phyloP scores from a whole-genome alignment of 2,797 vertebrate species.

The Periophthalmus magnuspinnatus region DNA sequence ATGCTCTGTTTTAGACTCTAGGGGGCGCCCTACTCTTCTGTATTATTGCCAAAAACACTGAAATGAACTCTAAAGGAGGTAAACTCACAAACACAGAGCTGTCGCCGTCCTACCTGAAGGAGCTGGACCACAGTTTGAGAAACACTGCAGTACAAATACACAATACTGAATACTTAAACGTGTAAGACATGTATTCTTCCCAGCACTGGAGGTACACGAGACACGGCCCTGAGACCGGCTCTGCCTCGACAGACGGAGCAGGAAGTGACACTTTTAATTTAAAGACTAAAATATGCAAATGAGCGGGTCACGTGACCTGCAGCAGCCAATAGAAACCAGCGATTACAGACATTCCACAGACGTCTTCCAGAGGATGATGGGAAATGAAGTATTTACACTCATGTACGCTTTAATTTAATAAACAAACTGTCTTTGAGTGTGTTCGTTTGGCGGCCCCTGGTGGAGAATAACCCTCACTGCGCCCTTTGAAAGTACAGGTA shows the following conservation, averaged over 20 bases:
- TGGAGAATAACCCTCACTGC: neutral
- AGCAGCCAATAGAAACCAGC: neutral
- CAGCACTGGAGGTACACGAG: too few species aligned
- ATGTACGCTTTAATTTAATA: conserved; percentile 13
- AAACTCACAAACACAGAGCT: too few species aligned
- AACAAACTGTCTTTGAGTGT: conserved; percentile 5
- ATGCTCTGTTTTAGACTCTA: too few species aligned
- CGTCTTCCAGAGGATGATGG: conserved; percentile 19
- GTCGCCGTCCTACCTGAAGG: too few species aligned
- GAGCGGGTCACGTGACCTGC: conserved; percentile 5
- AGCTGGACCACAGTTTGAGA: too few species aligned
- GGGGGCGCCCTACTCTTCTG: too few species aligned
- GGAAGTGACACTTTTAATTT: neutral
- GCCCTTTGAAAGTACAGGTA: too few species aligned
- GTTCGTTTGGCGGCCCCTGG: neutral
- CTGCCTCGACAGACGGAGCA: neutral
- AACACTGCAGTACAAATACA: too few species aligned
- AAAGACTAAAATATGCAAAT: conserved; percentile 5
- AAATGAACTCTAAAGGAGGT: too few species aligned
- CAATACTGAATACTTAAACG: too few species aligned
- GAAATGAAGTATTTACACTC: conserved; percentile 16
- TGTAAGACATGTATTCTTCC: too few species aligned
- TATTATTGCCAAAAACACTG: too few species aligned
- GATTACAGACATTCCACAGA: neutral
- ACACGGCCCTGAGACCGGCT: neutral